Evolutionary conservation across 1,140 invertebrate species (phyloP), one percentile per base, ranked within the genome.

Genomic region (Magallana ariakensis): DNA sequence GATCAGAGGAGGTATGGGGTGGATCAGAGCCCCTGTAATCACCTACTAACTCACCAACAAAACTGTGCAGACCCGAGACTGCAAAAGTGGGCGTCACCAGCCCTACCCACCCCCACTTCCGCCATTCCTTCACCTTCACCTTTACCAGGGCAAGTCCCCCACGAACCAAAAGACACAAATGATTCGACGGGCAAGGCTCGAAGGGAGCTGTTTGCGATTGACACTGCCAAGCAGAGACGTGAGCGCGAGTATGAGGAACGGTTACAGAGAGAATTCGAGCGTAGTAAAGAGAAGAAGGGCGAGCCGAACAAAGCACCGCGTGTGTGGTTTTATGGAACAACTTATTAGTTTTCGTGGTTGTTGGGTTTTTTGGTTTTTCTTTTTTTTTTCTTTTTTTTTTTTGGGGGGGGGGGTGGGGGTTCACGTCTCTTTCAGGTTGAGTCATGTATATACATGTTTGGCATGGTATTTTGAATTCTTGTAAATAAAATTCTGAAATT

Each of bases 161-260:
- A 33, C 22, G 33, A 46, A 46, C 33, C 33, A 2, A 46, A 0
- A 5, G 33, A 5, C 33, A 46, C 33, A 5, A 5, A 46, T 46
- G 3, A 46, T 46, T 33, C 22, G 11, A 13, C 22, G 19, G 22
- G 26, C 26, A 75, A 9, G 33, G 66, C 66, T 75, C 66, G 66
- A 13, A 19, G 66, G 3, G 66, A 75, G 33, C 10, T 75, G 22
- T 75, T 75, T 75, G 22, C 33, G 0, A 11, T 6, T 5, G 66
- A 75, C 19, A 13, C 9, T 75, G 66, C 66, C 26, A 75, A 75
- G 33, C 66, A 46, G 33, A 33, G 66, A 26, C 66, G 66, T 11
- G 66, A 75, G 33, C 19, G 22, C 9, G 66, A 75, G 22, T 75
- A 75, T 22, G 66, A 75, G 10, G 66, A 75, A 46, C 66, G 66